phyloP scores from a whole-genome alignment of 2,113 vertebrate genomes.

The Vanacampus margaritifer region DNA sequence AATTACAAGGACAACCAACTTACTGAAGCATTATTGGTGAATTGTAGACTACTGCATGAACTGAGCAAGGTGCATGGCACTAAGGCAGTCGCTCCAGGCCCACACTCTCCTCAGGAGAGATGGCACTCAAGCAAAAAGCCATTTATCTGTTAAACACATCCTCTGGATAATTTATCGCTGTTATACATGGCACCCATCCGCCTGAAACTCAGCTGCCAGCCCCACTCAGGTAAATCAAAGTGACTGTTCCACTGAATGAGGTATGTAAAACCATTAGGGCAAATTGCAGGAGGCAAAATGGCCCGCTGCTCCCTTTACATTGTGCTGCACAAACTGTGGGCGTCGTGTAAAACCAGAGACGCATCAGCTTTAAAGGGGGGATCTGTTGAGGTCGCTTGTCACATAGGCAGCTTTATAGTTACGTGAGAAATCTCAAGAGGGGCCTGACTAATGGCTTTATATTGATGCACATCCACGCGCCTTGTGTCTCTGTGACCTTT shows the following conservation, averaged over 20 bases:
- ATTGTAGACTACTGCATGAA: neutral
- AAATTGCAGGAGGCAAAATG: conserved; percentile 52
- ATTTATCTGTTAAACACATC: conserved; percentile 70
- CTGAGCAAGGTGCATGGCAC: conserved; percentile 13
- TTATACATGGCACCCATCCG: conserved; percentile 52
- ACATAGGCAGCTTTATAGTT: conserved; percentile 38
- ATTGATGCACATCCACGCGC: conserved; percentile 42
- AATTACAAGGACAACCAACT: neutral
- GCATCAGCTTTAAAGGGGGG: conserved; percentile 23
- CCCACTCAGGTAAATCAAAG: conserved; percentile 73
- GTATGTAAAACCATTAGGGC: conserved; percentile 64
- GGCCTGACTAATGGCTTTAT: conserved; percentile 50
- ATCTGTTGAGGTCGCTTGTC: conserved; percentile 35
- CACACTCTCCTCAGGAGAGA: conserved; percentile 40
- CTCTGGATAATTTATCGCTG: conserved; percentile 67
- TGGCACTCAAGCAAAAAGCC: conserved; percentile 64
- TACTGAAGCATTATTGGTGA: neutral
- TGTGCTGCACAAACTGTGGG: conserved; percentile 34
- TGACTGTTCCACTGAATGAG: conserved; percentile 64
- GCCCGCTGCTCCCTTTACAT: conserved; percentile 30
- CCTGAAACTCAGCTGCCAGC: conserved; percentile 51
- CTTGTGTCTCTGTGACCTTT: conserved; percentile 47
- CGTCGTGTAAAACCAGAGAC: conserved; percentile 32
- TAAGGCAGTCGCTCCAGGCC: conserved; percentile 30
- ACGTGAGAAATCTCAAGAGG: conserved; percentile 42